Evolutionary conservation across 1,140 invertebrate genomes (phyloP).

Genomic region (Sweltsa coloradensis): DNA sequence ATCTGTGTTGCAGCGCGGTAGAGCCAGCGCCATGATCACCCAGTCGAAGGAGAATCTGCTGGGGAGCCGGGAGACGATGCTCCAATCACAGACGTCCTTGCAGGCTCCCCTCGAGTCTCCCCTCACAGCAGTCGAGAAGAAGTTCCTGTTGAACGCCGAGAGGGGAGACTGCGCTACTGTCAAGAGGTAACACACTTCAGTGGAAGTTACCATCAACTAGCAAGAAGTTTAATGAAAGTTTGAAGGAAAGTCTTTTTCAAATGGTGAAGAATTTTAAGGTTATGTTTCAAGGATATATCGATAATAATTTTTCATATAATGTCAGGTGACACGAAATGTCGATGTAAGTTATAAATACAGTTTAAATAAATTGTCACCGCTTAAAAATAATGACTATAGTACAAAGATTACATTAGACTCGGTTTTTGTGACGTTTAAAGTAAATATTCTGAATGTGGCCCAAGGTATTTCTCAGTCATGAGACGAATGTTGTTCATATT

Average conservation of each 20-base stretch:
- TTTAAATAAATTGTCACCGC: no score
- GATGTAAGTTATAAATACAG: no score
- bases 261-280: not conserved
- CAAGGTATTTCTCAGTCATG: no score
- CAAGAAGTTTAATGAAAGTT: not conserved
- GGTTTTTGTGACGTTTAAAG: no score
- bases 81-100: conserved; percentile 21
- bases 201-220: no score
- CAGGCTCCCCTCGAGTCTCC: conserved; percentile 41
- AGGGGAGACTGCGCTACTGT: conserved; percentile 76
- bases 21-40: conserved; percentile 28
- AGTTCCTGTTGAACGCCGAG: conserved; percentile 73
- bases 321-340: no score
- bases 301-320: not conserved
- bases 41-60: conserved; percentile 36
- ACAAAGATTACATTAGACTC: no score
- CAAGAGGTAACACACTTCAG: conserved; percentile 49
- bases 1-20: not conserved
- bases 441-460: no score
- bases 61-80: conserved; percentile 22
- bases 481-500: no score
- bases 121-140: conserved; percentile 68
- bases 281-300: not conserved
- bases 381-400: no score
- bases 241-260: not conserved